Percentiles rank a stretch among this genome's conserved stretches.
These are phyloP conservation scores for Calameuta idolon DNA, from an alignment of 2,888 invertebrate genomes.

Conservation along the genomic window DNA sequence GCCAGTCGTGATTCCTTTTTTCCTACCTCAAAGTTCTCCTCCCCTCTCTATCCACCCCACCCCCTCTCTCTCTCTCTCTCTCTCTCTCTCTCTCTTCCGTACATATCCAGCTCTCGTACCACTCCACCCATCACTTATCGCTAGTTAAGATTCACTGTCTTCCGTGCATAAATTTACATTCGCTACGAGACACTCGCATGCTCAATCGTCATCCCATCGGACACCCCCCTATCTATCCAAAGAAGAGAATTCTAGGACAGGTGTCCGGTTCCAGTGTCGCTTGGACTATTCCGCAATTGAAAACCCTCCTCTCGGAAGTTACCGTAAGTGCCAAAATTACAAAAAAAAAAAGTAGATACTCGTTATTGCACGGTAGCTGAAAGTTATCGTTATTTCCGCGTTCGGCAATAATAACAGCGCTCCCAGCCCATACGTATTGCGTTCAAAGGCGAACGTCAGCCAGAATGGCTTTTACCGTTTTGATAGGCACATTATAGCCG, in stretches of 20 bases:
- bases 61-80: neutral
- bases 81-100: neutral
- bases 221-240: neutral
- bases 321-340: neutral
- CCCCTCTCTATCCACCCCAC: neutral
- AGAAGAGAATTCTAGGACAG: neutral
- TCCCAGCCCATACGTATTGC: neutral
- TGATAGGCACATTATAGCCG: constrained; percentile 56
- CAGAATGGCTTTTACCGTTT: constrained; percentile 30
- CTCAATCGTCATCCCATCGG: constrained; percentile 1
- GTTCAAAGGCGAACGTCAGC: neutral
- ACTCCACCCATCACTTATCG: constrained; percentile 1
- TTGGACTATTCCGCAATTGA: neutral
- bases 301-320: neutral
- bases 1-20: constrained; percentile 22
- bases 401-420: neutral
- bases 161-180: constrained; percentile 10
- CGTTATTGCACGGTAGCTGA: neutral
- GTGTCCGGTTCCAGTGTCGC: neutral
- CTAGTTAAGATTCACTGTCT: constrained; percentile 11
- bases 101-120: neutral
- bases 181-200: constrained; percentile 4
- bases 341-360: neutral
- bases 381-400: neutral
- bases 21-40: constrained; percentile 9